Conservation (phyloP, 2,888 invertebrate genomes). For the Thumatha senex region DNA sequence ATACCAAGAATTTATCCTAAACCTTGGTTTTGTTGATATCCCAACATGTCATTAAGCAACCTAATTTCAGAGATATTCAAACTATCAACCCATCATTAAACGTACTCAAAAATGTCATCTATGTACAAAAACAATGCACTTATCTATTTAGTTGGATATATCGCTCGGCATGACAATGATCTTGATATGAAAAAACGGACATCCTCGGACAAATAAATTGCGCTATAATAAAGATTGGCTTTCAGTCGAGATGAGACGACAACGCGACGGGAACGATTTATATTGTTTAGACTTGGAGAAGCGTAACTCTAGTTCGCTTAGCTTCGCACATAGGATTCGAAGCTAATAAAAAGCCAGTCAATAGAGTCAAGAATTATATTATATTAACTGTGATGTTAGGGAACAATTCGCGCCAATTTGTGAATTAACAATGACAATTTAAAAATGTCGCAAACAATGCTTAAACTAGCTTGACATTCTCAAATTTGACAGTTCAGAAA, state of each 20-base stretch:
- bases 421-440: too few species aligned
- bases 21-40: neutral
- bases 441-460: too few species aligned
- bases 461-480: too few species aligned
- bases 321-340: too few species aligned
- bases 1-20: too few species aligned
- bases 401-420: too few species aligned
- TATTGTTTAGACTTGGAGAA: too few species aligned
- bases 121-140: slow-evolving; percentile 54
- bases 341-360: too few species aligned
- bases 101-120: slow-evolving; percentile 58
- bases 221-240: slow-evolving; percentile 42
- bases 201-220: slow-evolving; percentile 56
- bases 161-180: slow-evolving; percentile 46
- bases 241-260: slow-evolving; percentile 24
- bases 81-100: slow-evolving; percentile 43
- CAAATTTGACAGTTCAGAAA: too few species aligned
- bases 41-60: slow-evolving; percentile 2
- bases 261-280: neutral
- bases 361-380: too few species aligned
- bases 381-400: too few species aligned
- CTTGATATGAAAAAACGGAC: slow-evolving; percentile 56
- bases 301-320: too few species aligned
- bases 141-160: slow-evolving; percentile 61
- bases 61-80: slow-evolving; percentile 23